Evolutionary conservation across 2,888 invertebrate genomes (phyloP).

Genomic region (Pinctada fucata): DNA sequence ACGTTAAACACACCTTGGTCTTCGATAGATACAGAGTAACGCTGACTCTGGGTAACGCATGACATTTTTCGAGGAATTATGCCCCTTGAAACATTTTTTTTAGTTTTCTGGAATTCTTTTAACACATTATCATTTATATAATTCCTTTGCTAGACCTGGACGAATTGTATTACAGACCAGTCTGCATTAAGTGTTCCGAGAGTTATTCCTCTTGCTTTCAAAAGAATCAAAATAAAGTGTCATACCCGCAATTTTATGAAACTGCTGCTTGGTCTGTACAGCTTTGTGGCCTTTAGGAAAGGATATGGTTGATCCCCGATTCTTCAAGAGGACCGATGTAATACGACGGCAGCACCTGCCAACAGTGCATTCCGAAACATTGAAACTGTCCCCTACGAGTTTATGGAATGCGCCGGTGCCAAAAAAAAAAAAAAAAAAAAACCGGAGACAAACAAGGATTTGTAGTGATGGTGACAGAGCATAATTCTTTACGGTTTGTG

Average conservation of each 20-base stretch:
- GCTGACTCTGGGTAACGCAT: no score
- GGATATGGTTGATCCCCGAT: neutral
- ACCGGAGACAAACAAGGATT: conserved; percentile 1
- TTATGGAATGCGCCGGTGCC: neutral
- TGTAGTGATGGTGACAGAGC: conserved; percentile 2
- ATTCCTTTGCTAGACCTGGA: no score
- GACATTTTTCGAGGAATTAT: no score
- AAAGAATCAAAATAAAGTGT: no score
- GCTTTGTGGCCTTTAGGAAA: neutral
- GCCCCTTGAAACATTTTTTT: no score
- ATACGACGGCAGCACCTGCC: neutral
- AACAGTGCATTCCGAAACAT: neutral
- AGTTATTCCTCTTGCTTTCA: no score
- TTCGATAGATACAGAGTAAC: no score
- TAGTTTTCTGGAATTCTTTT: no score
- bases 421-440: neutral
- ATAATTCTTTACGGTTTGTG: neutral
- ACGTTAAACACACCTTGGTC: no score
- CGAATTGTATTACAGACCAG: no score
- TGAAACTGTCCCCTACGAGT: neutral
- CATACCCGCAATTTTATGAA: neutral
- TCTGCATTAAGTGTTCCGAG: no score
- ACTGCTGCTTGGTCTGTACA: neutral
- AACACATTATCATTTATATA: no score
- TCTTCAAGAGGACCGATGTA: neutral